Percentiles rank a stretch among this genome's conserved stretches.
Conservation (phyloP, 2,888 invertebrate species). For the Strigamia maritima region DNA sequence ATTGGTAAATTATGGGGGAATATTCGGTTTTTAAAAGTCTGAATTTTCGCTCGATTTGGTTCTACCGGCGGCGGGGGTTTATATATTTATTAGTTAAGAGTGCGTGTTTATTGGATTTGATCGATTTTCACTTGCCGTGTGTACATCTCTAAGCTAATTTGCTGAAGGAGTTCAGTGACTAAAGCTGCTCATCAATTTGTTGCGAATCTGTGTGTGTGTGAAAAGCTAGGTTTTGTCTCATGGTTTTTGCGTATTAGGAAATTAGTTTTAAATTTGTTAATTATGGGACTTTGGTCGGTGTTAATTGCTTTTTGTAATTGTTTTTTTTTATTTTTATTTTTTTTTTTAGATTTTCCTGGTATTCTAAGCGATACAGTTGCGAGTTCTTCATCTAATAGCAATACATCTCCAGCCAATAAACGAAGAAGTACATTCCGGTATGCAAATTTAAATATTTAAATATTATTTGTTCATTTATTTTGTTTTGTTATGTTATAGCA, state of each 20-base stretch:
- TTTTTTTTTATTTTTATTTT: not conserved
- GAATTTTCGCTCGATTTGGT: not conserved
- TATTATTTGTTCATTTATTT: constrained; percentile 36
- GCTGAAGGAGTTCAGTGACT: not conserved
- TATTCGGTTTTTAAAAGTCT: not conserved
- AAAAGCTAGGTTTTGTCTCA: not conserved
- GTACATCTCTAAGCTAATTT: not conserved
- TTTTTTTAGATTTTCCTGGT: constrained; percentile 37
- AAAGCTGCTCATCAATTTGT: not conserved
- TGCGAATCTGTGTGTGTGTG: not conserved
- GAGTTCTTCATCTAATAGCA: constrained; percentile 44
- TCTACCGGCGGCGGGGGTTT: not conserved
- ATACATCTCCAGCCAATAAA: constrained; percentile 50
- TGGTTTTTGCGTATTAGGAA: not conserved
- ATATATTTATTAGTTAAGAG: not conserved
- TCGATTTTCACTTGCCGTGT: not conserved
- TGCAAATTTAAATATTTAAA: constrained; percentile 37
- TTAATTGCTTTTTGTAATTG: not conserved
- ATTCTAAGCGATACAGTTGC: constrained; percentile 45
- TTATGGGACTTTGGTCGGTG: not conserved
- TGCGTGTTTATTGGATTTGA: not conserved
- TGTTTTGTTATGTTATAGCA: constrained; percentile 56
- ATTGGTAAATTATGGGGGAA: too few species aligned
- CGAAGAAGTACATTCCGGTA: constrained; percentile 53
- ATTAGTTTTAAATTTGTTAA: not conserved